Evolutionary conservation across 2,797 vertebrate species (phyloP), one percentile per base, ranked within the genome.

Genomic region (Bradypodion pumilum): DNA sequence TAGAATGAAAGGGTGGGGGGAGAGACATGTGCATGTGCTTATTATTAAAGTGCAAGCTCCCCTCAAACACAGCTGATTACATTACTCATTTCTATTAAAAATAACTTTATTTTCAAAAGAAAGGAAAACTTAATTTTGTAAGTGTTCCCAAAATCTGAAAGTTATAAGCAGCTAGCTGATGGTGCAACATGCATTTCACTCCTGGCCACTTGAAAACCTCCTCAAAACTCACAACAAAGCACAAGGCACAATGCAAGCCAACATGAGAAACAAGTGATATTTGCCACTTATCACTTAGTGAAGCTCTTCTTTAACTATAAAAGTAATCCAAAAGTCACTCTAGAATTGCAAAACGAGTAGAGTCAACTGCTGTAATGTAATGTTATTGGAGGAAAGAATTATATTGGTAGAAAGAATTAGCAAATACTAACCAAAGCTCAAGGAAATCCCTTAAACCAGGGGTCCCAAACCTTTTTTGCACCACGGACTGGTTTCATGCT

Each of bases 1-100:
- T 99, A 19, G 89, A 1, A 4, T 49, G 88, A 78, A 70, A 13
- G 3, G 42, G 13, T 29, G 16, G 15, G 16, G 13, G 27, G 87
- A 69, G 76, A 52, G 10, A 1, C 13, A 1, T 46, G 13, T 10
- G 46, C 46, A 19, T 19, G 5, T 56, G 52, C 52, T 56, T 15
- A 21, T 56, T 56, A 52, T 4, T 56, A 21, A 19, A 13, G 52
- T 56, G 52, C 52, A 56, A 56, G 1, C 12, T 19, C 52, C 52
- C 52, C 52, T 21, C 52, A 16, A 56, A 56, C 16, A 15, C 19
- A 56, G 19, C 19, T 56, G 19, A 16, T 56, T 56, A 70, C 23
- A 3, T 70, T 25, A 42, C 1, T 21, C 19, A 2, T 35, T 68
- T 23, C 62, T 65, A n/a, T 65, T 32, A 23, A 62, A 62, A 62